Conservation (phyloP, 2,888 invertebrate species). For the Zonitis immaculata region DNA sequence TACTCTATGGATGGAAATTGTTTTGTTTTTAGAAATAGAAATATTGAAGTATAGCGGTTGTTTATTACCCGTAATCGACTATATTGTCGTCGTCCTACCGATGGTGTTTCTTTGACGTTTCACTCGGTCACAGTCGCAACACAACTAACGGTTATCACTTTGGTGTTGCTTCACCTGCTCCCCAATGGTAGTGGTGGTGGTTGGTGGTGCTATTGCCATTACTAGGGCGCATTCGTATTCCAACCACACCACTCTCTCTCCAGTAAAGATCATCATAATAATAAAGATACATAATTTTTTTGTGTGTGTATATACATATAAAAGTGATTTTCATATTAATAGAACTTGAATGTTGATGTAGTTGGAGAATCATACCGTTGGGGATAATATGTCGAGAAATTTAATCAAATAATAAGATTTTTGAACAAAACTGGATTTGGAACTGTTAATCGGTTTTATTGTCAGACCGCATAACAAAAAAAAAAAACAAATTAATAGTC, state of each 20-base stretch:
- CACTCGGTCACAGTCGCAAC: slow-evolving; percentile 29
- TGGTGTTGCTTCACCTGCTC: slow-evolving; percentile 29
- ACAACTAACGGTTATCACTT: slow-evolving; percentile 27
- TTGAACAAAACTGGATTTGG: no score
- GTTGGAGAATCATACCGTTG: not conserved
- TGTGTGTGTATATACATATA: not conserved
- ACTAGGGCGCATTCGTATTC: slow-evolving; percentile 18
- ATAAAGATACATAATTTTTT: slow-evolving; percentile 10
- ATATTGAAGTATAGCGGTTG: no score
- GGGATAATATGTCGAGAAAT: not conserved
- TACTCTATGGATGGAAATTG: no score
- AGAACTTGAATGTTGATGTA: not conserved
- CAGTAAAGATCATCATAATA: slow-evolving; percentile 2
- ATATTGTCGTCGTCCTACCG: not conserved
- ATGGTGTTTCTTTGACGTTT: slow-evolving; percentile 7
- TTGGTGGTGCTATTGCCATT: not conserved
- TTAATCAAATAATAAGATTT: no score
- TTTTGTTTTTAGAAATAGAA: no score
- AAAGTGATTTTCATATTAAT: not conserved
- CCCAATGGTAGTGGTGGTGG: slow-evolving; percentile 6
- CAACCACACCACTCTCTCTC: slow-evolving; percentile 1
- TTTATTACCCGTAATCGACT: not conserved
- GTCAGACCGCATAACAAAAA: no score
- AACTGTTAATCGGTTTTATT: no score
- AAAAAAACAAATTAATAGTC: no score